These are phyloP conservation scores for Drosophila azteca DNA, from an alignment of 1,140 invertebrate species.

Conservation along the genomic window DNA sequence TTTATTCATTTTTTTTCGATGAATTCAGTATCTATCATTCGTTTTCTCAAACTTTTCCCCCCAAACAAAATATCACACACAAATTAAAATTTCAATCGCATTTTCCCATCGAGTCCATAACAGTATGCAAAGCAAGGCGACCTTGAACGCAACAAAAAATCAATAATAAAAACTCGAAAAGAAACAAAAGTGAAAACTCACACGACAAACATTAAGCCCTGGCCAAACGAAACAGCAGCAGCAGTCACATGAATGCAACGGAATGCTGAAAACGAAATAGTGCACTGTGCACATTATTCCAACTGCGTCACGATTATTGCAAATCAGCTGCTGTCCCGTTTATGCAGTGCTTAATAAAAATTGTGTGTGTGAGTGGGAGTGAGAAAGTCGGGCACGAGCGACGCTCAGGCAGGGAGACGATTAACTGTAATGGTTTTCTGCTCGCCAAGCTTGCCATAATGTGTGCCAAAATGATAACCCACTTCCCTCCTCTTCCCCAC, in stretches of 20 bases:
- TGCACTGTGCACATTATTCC: too few relatives aligned
- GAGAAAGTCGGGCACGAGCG: constrained; percentile 3
- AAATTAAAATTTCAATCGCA: constrained; percentile 35
- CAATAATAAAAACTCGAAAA: constrained; percentile 60
- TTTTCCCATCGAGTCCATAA: not conserved
- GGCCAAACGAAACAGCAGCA: not conserved
- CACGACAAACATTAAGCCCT: constrained; percentile 15
- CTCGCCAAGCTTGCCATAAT: not conserved
- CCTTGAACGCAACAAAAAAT: constrained; percentile 63
- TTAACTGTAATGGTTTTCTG: constrained; percentile 5
- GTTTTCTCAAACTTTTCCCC: too few relatives aligned
- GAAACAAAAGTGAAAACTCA: constrained; percentile 48
- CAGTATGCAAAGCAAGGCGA: constrained; percentile 20
- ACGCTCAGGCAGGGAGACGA: not conserved
- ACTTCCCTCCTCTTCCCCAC: not conserved
- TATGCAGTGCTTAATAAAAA: not conserved
- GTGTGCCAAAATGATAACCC: not conserved
- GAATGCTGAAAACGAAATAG: not conserved
- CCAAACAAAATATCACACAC: not conserved
- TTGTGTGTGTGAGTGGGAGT: constrained; percentile 1
- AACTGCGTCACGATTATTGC: too few relatives aligned
- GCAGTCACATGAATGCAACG: not conserved
- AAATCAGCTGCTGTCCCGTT: too few relatives aligned
- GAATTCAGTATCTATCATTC: too few relatives aligned
- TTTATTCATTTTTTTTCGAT: too few relatives aligned